Conservation (phyloP, 2,797 vertebrate species). For the Nannoperca australis region DNA sequence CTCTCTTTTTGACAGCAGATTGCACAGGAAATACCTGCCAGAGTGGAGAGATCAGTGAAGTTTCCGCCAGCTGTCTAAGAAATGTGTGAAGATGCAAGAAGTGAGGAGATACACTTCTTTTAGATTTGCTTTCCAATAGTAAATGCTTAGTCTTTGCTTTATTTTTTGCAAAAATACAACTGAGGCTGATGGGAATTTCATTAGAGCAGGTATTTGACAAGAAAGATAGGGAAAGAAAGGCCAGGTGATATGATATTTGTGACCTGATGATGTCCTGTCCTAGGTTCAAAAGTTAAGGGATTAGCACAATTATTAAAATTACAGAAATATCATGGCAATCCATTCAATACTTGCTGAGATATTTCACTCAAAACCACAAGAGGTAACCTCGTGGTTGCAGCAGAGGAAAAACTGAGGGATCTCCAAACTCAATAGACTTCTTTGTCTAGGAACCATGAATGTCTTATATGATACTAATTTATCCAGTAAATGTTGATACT, state of each 20-base stretch:
- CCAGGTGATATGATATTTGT: neutral
- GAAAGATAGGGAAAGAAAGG: neutral
- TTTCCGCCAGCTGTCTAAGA: conserved; percentile 67
- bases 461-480: neutral
- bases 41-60: conserved; percentile 72
- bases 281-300: neutral
- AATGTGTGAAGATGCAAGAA: conserved; percentile 37
- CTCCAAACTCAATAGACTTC: neutral
- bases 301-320: neutral
- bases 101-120: conserved; percentile 29
- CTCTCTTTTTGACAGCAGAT: conserved; percentile 45
- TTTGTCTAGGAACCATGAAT: neutral
- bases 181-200: neutral
- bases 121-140: conserved; percentile 7
- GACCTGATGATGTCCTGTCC: neutral
- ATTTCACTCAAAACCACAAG: conserved; percentile 4
- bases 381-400: neutral
- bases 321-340: conserved; percentile 1
- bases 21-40: conserved; percentile 70
- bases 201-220: too few relatives aligned
- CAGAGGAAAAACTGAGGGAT: neutral
- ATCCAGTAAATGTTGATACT: too few relatives aligned
- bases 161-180: too few relatives aligned
- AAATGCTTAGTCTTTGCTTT: neutral
- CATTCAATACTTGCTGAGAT: neutral